Base-by-base conservation (phyloP, 2,888 invertebrate genomes). In the Gymnocheta viridis region DNA sequence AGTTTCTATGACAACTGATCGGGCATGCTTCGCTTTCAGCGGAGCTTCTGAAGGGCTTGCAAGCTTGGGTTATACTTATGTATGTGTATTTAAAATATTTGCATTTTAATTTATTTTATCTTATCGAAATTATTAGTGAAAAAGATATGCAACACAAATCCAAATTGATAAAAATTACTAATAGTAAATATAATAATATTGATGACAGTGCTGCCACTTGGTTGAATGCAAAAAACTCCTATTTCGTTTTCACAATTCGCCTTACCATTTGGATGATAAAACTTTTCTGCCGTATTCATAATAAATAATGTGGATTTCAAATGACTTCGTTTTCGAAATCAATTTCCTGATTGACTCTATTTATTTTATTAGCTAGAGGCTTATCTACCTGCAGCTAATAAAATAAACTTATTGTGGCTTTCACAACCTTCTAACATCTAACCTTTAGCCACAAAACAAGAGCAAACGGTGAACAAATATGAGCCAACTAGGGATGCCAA, bases 1-100 rank as follows among this genome's bases (percentile, higher is more conserved):
- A 22, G 98, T 98, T 35, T 98, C 98, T 88, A 99, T 97, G 89
- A 99, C 98, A 12, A 97, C 95, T 90, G 96, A 96, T 87, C 99
- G 95, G 54, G 98, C 98, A 96, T 99, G 99, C 94, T 99, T 99
- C 91, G 98, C 98, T 93, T 99, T 99, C 0, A 98, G 96, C 1
- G 99, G 98, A 9, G 96, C 96, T 92, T 99, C 99, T 86, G 95
- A 94, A 12, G 95, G 94, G 92, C 97, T 99, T 86, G 99, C 96
- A n/a, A 22, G 99, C 99, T 93, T 99, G 99, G 88, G 95, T 95
- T 82, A 99, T 95, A 86, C 97, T 97, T 88, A 96, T 94, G n/a
- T n/a, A n/a, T n/a, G 74, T 95, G 9, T 47, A 32, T 58, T 62
- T 79, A 47, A 35, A 64, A 27, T 54, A 2, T 44, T 78, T 27